Evolutionary conservation across 2,888 invertebrate species (phyloP), one percentile per base, ranked within the genome.

Genomic region (Noctua janthe): DNA sequence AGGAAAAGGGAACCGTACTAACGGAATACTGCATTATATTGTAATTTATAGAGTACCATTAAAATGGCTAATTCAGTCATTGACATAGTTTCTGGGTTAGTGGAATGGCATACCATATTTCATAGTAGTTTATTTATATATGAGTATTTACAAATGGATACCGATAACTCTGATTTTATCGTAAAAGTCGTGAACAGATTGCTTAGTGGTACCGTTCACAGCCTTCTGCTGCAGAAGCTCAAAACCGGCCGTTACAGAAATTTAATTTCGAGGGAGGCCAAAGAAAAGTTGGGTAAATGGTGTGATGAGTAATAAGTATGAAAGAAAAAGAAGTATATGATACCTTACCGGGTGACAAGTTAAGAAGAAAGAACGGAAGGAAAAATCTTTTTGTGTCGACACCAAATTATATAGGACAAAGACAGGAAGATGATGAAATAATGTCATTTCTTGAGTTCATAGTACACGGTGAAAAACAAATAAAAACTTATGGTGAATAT

Each of bases 61-160:
- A 95, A 95, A 95, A 94, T 92, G 87, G 89, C 87, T 92, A 93
- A 94, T 94, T 93, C 92, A 91, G 91, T 89, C 92, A 95, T 95
- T 95, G 94, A 93, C 94, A 95, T 89, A 93, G 90, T 92, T 94
- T 91, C 91, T 84, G 84, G 84, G 84, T 88, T 87, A 90, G 88
- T 90, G 85, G 89, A 91, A 90, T 90, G 80, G 87, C 84, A 84
- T 79, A 81, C 78, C 80, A 85, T 88, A 86, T 85, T 87, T 88
- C 78, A 88, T 88, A 85, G 80, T 76, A 75, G 81, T 88, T 81
- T 88, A 89, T 89, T 89, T 88, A 88, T 87, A 84, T 82, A 81
- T 80, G 49, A 83, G 85, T 83, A 82, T 83, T 79, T 83, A 89
- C 84, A 73, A 73, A 73, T 82, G 73, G 71, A 75, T 54, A 75